Conservation (phyloP, 1,140 invertebrate genomes). For the Bombus terrestris region DNA sequence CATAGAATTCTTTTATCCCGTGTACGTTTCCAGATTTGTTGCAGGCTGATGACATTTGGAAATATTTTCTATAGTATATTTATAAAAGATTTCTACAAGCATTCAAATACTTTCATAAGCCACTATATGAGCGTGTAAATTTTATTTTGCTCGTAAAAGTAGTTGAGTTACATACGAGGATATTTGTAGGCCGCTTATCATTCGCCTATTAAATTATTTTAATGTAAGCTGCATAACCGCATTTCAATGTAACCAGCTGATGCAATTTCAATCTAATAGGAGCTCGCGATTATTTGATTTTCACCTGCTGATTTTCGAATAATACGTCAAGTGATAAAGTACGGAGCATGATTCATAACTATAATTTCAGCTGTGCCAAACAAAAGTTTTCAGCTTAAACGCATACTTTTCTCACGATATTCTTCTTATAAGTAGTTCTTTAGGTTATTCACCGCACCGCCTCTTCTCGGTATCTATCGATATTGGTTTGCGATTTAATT, state of each 20-base stretch:
- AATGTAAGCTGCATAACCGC: background rate
- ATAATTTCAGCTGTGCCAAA: background rate
- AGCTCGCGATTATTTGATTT: background rate
- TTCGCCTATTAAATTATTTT: too few relatives aligned
- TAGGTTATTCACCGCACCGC: conserved; percentile 67
- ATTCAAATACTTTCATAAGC: background rate
- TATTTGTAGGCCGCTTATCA: too few relatives aligned
- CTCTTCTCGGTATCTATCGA: conserved; percentile 74
- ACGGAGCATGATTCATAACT: conserved; percentile 11
- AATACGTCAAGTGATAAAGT: conserved; percentile 24
- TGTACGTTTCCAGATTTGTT: too few relatives aligned
- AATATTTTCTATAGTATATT: background rate
- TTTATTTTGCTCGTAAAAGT: background rate
- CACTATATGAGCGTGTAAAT: background rate
- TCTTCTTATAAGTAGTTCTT: conserved; percentile 24
- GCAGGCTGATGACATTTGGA: background rate
- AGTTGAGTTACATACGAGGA: too few relatives aligned
- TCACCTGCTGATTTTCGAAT: conserved; percentile 4
- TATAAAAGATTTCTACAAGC: background rate
- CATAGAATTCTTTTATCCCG: too few relatives aligned
- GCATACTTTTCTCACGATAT: background rate
- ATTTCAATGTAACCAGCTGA: background rate
- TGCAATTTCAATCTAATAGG: background rate
- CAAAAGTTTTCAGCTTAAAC: conserved; percentile 29
- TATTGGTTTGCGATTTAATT: conserved; percentile 71